Evolutionary conservation across 2,888 invertebrate genomes (phyloP).

Genomic region (Leptopilina drosophilae): DNA sequence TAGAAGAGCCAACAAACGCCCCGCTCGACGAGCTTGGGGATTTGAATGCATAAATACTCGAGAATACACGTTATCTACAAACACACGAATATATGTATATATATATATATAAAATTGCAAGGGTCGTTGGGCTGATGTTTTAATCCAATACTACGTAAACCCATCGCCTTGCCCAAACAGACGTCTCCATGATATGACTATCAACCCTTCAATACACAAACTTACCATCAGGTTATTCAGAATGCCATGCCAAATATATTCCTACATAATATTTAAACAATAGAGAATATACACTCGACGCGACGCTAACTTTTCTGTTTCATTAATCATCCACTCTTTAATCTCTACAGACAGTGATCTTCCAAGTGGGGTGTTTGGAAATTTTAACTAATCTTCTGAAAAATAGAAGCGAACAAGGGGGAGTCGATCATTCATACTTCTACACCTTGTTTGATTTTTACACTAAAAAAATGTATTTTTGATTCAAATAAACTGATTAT

Average conservation of each 20-base stretch:
- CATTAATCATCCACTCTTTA: conserved; percentile 28
- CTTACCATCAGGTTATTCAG: background rate
- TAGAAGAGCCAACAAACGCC: conserved; percentile 74
- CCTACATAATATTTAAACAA: conserved; percentile 6
- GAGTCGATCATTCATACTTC: too few species aligned
- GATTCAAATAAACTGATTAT: too few species aligned
- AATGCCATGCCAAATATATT: background rate
- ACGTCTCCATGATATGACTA: conserved; percentile 57
- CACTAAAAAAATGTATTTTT: too few species aligned
- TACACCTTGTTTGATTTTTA: too few species aligned
- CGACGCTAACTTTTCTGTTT: conserved; percentile 7
- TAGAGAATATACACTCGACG: background rate
- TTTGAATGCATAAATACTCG: conserved; percentile 75
- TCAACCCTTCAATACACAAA: conserved; percentile 27
- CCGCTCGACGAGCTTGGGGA: conserved; percentile 72
- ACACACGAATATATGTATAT: conserved; percentile 63
- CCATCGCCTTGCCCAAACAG: conserved; percentile 55
- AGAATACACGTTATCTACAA: conserved; percentile 56
- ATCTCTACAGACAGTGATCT: conserved; percentile 21
- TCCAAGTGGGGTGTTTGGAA: background rate
- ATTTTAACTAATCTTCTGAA: conserved; percentile 1
- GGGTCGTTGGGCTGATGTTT: conserved; percentile 67
- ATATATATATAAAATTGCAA: conserved; percentile 59
- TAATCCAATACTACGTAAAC: conserved; percentile 60
- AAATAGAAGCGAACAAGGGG: background rate